Evolutionary conservation across 2,797 vertebrate species (phyloP), one percentile per base, ranked within the genome.

Genomic region (Mormyrus hasselquistii): DNA sequence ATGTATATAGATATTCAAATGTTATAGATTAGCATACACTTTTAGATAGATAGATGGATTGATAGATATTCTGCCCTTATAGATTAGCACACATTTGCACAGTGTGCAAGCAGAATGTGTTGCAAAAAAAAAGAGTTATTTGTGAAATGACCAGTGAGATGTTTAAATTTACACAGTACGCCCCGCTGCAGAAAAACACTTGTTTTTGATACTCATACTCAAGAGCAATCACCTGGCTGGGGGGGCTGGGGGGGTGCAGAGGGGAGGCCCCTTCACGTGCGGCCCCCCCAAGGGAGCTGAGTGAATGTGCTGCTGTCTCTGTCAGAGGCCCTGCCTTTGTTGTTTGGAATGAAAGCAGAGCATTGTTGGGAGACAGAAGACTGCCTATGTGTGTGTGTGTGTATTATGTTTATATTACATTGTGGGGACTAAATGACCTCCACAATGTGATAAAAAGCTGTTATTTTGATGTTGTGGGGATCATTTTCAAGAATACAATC

Each of bases 321-420:
- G 22, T 25, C 49, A 85, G 82, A 50, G 22, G 6, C n/a, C 22
- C 49, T 29, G 82, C 82, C 82, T 85, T 85, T 85, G 82, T 85
- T 85, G 82, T 85, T 85, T 52, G 10, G 82, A 85, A 85, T 85
- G 82, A 85, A 85, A 85, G 82, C 82, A 85, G 44, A 19, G 44
- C n/a, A 50, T 85, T 85, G 83, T 85, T 85, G 83, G 22, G 22
- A 85, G 83, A 50, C 47, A 85, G 83, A 22, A 85, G 83, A 85
- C 22, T 84, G 41, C 22, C n/a, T 49, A 2, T 84, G 41, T 47
- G 82, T 22, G 41, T 50, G 38, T 84, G 82, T 49, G 82, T 49
- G 41, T 55, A 55, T 55, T 19, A 38, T 55, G 53, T 55, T 55
- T 55, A 50, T 53, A 53, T 53, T 53, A 53, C 14, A 53, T 53